These are phyloP conservation scores for Pogonomyrmex barbatus DNA, from an alignment of 1,140 invertebrate genomes.

Conservation along the genomic window DNA sequence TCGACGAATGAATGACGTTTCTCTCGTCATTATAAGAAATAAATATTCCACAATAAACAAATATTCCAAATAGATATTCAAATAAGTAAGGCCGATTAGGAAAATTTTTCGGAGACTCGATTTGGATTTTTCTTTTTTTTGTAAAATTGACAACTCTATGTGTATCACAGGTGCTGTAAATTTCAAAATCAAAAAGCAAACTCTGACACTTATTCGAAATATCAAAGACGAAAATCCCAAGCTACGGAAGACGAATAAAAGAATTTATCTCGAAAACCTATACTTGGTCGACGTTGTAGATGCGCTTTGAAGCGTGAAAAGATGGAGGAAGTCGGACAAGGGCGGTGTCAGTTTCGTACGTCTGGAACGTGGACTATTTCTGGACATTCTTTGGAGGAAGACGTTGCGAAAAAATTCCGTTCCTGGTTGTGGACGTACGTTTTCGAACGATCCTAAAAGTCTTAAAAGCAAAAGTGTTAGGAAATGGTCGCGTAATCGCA, in stretches of 20 bases:
- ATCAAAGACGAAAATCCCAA: constrained; percentile 9
- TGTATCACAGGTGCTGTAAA: neutral
- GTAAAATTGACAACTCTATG: neutral
- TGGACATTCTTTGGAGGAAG: constrained; percentile 63
- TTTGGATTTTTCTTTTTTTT: no score
- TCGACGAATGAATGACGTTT: neutral
- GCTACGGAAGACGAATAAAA: neutral
- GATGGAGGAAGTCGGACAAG: constrained; percentile 51
- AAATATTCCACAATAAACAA: neutral
- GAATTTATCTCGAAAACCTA: constrained; percentile 22
- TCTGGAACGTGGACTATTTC: constrained; percentile 67
- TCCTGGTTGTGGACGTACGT: constrained; percentile 26
- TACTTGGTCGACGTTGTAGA: constrained; percentile 17
- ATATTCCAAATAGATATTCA: neutral
- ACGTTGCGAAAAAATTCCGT: constrained; percentile 57
- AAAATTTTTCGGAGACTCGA: neutral
- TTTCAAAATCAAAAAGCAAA: neutral
- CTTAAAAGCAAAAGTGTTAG: neutral
- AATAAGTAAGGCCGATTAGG: neutral
- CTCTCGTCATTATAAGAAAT: neutral
- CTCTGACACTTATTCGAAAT: neutral
- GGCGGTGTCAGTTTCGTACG: constrained; percentile 42
- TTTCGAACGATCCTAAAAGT: neutral
- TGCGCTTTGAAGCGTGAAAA: constrained; percentile 38
- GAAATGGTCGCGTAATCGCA: neutral